These are phyloP conservation scores for Drosophila parabipectinata DNA, from an alignment of 1,140 invertebrate genomes.

Conservation along the genomic window DNA sequence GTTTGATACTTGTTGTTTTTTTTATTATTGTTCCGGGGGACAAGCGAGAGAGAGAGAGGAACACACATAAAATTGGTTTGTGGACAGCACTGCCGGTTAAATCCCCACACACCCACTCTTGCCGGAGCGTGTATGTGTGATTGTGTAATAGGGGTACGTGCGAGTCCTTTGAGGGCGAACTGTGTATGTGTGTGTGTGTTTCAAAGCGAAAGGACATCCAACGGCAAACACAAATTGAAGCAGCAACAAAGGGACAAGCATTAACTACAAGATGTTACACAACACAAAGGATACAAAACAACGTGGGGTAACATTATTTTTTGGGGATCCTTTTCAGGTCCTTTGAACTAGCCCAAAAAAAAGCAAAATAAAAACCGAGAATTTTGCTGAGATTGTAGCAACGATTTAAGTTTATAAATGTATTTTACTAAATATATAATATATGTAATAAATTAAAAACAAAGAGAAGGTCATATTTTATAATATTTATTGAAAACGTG, in stretches of 20 bases:
- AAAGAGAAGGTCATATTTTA: background rate
- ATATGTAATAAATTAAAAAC: background rate
- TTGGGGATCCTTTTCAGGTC: slow-evolving; percentile 3
- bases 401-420: background rate
- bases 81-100: slow-evolving; percentile 51
- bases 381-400: background rate
- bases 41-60: slow-evolving; percentile 13
- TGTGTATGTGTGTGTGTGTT: slow-evolving; percentile 14
- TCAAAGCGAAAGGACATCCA: slow-evolving; percentile 33
- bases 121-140: background rate
- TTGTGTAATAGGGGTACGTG: slow-evolving; percentile 18
- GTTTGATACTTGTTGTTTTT: slow-evolving; percentile 55
- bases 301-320: slow-evolving; percentile 8
- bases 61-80: slow-evolving; percentile 69
- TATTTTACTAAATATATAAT: background rate
- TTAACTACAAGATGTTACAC: slow-evolving; percentile 36
- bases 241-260: slow-evolving; percentile 42
- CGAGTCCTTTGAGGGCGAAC: slow-evolving; percentile 9
- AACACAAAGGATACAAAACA: slow-evolving; percentile 21
- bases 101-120: slow-evolving; percentile 28
- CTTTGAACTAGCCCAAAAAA: background rate
- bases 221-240: slow-evolving; percentile 44
- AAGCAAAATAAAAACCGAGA: background rate
- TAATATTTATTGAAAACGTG: background rate
- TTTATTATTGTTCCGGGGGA: slow-evolving; percentile 28